Conservation (phyloP, 2,797 vertebrate species). For the Natrix natrix region DNA sequence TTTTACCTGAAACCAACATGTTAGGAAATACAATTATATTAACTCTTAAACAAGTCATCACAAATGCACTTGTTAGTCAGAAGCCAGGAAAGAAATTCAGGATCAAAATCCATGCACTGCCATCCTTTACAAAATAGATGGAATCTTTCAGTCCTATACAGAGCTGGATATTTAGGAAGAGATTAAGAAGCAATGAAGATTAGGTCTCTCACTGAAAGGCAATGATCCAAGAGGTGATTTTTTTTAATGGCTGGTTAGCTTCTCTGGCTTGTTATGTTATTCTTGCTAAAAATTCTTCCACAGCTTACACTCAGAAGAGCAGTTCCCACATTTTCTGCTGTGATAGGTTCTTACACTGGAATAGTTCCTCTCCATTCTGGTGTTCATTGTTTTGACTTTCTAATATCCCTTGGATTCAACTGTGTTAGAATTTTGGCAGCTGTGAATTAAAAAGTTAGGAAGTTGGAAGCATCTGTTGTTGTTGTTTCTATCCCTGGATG, state of each 20-base stretch:
- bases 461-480: not conserved
- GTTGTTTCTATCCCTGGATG: not conserved
- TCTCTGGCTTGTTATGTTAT: not conserved
- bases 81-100: not conserved
- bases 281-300: not conserved
- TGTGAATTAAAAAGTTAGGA: not conserved
- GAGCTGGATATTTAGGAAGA: not conserved
- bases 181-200: not conserved
- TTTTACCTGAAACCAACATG: not conserved
- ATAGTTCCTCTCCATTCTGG: not conserved
- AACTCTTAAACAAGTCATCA: slow-evolving; percentile 2
- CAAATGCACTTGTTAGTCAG: not conserved
- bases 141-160: not conserved
- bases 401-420: not conserved
- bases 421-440: not conserved
- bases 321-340: not conserved
- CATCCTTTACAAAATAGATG: not conserved
- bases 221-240: not conserved
- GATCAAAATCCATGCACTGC: not conserved
- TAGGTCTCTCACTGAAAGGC: not conserved
- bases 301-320: not conserved
- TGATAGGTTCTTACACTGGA: not conserved
- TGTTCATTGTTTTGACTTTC: not conserved
- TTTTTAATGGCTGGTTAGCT: not conserved
- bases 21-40: slow-evolving; percentile 7